These are phyloP conservation scores for Molossus alvarezi DNA, from an alignment of 2,797 vertebrate species.

Conservation along the genomic window DNA sequence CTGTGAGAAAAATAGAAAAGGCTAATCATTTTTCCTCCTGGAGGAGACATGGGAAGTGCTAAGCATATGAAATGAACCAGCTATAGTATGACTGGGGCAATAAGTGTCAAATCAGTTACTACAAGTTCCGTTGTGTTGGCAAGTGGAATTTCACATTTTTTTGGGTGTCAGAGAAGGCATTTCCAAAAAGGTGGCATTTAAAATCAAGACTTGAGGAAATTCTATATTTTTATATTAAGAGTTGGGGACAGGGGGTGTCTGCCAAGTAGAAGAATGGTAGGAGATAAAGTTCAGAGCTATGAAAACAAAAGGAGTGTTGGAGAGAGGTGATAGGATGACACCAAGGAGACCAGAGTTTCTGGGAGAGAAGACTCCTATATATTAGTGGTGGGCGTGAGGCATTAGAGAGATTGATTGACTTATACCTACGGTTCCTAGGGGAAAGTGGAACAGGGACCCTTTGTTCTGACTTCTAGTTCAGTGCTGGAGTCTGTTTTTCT, in stretches of 20 bases:
- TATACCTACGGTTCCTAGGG: neutral
- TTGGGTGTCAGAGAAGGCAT: neutral
- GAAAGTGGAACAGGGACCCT: neutral
- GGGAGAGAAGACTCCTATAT: neutral
- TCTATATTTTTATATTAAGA: conserved; percentile 34
- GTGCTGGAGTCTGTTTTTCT: conserved; percentile 19
- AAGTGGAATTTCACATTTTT: neutral
- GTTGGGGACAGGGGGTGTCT: neutral
- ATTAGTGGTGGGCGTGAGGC: neutral
- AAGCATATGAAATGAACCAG: neutral
- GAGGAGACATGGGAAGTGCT: neutral
- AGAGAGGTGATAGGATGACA: neutral
- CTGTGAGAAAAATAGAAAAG: neutral
- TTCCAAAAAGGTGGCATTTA: conserved; percentile 46
- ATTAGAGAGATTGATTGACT: conserved; percentile 7
- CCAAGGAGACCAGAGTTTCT: neutral
- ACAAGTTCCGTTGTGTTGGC: neutral
- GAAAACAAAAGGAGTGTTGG: conserved; percentile 6
- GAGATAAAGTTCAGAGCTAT: conserved; percentile 22
- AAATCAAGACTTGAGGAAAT: conserved; percentile 55
- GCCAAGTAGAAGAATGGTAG: neutral
- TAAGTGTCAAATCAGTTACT: neutral
- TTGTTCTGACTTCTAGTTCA: conserved; percentile 43
- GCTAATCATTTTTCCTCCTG: neutral
- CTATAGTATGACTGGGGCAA: neutral